phyloP scores from a whole-genome alignment of 2,888 invertebrate species.

The Cylloceria caligata region DNA sequence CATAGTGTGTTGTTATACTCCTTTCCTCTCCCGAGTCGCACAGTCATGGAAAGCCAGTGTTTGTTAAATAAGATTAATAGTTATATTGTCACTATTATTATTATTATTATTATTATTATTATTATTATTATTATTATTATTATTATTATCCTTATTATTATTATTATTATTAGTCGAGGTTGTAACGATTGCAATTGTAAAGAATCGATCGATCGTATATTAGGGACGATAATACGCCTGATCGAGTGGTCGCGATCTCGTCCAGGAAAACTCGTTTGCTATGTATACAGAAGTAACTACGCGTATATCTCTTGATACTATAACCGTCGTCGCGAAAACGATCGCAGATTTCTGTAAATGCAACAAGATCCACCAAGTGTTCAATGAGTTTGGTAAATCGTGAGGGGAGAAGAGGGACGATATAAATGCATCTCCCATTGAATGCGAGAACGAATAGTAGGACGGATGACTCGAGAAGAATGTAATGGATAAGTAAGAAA shows the following conservation, averaged over 20 bases:
- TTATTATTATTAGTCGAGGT: constrained; percentile 62
- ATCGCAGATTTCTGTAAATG: constrained; percentile 65
- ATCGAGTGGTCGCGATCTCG: constrained; percentile 65
- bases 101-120: constrained; percentile 59
- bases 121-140: constrained; percentile 35
- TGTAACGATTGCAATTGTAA: constrained; percentile 57
- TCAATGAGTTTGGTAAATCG: constrained; percentile 76
- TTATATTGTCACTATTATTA: constrained; percentile 75
- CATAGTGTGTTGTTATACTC: constrained; percentile 71
- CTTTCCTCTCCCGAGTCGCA: constrained; percentile 73
- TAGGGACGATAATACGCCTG: constrained; percentile 56
- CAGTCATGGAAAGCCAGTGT: constrained; percentile 76
- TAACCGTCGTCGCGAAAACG: constrained; percentile 53
- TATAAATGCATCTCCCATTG: constrained; percentile 46
- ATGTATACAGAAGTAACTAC: constrained; percentile 45
- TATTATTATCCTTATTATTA: constrained; percentile 47
- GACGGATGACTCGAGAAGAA: constrained; percentile 18
- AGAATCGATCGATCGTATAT: constrained; percentile 58
- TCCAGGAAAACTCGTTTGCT: constrained; percentile 58
- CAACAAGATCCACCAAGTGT: constrained; percentile 82
- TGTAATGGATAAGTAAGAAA: constrained; percentile 11
- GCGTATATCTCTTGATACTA: constrained; percentile 25
- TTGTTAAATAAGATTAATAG: constrained; percentile 77
- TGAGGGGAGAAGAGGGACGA: constrained; percentile 56
- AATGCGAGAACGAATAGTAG: constrained; percentile 38